phyloP scores from a whole-genome alignment of 2,888 invertebrate species.

The Lasiommata megera region DNA sequence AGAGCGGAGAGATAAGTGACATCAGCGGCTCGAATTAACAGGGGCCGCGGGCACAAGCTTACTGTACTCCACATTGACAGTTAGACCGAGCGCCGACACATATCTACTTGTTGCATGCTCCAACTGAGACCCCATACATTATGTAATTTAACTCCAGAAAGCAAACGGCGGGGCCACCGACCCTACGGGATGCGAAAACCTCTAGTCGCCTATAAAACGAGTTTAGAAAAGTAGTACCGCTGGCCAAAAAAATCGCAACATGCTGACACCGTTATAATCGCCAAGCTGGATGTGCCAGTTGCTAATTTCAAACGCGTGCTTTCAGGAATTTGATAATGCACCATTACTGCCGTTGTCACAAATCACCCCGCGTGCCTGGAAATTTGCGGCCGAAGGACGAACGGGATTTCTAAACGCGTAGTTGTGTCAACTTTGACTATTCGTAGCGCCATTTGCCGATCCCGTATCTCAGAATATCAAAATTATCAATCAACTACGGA shows the following conservation, averaged over 20 bases:
- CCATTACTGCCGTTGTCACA: slow-evolving; percentile 71
- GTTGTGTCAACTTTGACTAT: slow-evolving; percentile 80
- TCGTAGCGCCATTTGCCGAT: slow-evolving; percentile 81
- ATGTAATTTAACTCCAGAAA: slow-evolving; percentile 81
- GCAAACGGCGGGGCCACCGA: slow-evolving; percentile 76
- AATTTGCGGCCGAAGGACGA: slow-evolving; percentile 64
- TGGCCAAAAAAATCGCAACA: slow-evolving; percentile 83
- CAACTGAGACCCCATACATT: slow-evolving; percentile 77
- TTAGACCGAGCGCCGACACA: slow-evolving; percentile 78
- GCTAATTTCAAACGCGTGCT: slow-evolving; percentile 70
- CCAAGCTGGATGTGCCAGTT: slow-evolving; percentile 81
- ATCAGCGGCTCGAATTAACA: slow-evolving; percentile 81
- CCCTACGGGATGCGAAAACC: slow-evolving; percentile 81
- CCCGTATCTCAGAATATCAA: slow-evolving; percentile 73
- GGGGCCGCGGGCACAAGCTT: slow-evolving; percentile 79
- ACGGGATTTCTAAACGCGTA: slow-evolving; percentile 78
- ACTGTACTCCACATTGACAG: slow-evolving; percentile 82
- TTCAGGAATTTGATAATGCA: slow-evolving; percentile 70
- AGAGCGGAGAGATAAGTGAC: slow-evolving; percentile 80
- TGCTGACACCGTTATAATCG: slow-evolving; percentile 82
- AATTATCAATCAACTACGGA: slow-evolving; percentile 69
- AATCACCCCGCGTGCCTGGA: slow-evolving; percentile 67
- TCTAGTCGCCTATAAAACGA: slow-evolving; percentile 81
- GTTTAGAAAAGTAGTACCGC: slow-evolving; percentile 82
- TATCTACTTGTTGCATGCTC: slow-evolving; percentile 81